Percentiles rank a stretch among this genome's conserved stretches.
Conservation (phyloP, 92 coral and sea anemone species). For the Siderastrea radians region DNA sequence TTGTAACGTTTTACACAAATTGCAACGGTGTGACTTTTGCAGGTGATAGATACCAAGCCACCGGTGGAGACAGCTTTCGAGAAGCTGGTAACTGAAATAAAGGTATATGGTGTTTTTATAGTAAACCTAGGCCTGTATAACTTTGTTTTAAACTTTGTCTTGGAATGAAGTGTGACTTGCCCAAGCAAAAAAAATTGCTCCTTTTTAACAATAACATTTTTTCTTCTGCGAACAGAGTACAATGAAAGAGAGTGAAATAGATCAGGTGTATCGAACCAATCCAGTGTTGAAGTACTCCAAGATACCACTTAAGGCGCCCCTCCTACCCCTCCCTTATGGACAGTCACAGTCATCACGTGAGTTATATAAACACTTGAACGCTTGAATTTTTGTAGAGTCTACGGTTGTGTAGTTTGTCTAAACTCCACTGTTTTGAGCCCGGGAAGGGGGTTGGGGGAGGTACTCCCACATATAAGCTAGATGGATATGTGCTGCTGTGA, state of each 20-base stretch:
- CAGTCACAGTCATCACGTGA: conserved; percentile 96
- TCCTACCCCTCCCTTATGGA: conserved; percentile 97
- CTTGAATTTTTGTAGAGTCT: neutral
- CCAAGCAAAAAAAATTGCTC: neutral
- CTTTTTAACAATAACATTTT: neutral
- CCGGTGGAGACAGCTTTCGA: conserved; percentile 93
- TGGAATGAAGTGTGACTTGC: neutral
- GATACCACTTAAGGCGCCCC: conserved; percentile 90
- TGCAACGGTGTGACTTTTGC: neutral
- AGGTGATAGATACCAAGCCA: conserved; percentile 95
- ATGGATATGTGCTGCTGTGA: too few relatives aligned
- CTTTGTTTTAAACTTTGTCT: neutral
- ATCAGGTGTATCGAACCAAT: conserved; percentile 88
- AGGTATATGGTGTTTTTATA: conserved; percentile 59
- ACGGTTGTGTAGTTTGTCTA: too few relatives aligned
- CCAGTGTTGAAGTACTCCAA: conserved; percentile 97
- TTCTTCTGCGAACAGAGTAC: conserved; percentile 13
- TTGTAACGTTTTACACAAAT: too few relatives aligned
- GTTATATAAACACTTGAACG: conserved; percentile 12
- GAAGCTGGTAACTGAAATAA: conserved; percentile 84
- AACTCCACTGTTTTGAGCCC: too few relatives aligned
- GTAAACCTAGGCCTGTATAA: neutral
- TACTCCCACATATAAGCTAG: too few relatives aligned
- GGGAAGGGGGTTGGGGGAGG: too few relatives aligned
- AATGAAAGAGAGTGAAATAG: conserved; percentile 80